These are phyloP conservation scores for Danio choprae DNA, from an alignment of 2,797 vertebrate species.

Conservation along the genomic window DNA sequence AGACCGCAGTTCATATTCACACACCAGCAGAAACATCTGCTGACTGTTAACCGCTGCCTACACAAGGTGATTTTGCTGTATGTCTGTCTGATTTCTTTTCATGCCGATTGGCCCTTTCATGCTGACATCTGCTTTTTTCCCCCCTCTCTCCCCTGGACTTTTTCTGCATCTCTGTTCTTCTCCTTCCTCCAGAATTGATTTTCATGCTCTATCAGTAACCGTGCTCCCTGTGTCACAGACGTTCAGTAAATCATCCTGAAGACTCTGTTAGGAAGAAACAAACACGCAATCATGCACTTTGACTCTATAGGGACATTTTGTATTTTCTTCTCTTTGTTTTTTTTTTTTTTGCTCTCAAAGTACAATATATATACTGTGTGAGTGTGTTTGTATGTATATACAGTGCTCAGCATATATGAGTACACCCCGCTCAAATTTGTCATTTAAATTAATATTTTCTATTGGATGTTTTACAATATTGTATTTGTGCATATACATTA, in stretches of 20 bases:
- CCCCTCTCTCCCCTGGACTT: slow-evolving; percentile 58
- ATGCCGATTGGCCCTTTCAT: slow-evolving; percentile 30
- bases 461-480: too few relatives aligned
- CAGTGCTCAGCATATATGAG: too few relatives aligned
- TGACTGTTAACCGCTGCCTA: slow-evolving; percentile 27
- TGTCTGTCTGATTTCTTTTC: slow-evolving; percentile 42
- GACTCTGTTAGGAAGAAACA: slow-evolving; percentile 64
- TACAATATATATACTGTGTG: too few relatives aligned
- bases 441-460: too few relatives aligned
- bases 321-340: not conserved
- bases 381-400: too few relatives aligned
- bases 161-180: slow-evolving; percentile 54
- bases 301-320: not conserved
- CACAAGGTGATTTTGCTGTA: slow-evolving; percentile 30
- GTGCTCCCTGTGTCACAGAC: slow-evolving; percentile 70
- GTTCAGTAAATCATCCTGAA: slow-evolving; percentile 69
- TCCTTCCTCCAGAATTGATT: slow-evolving; percentile 68
- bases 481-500: too few relatives aligned
- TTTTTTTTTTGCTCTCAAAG: not conserved
- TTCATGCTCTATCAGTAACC: slow-evolving; percentile 74
- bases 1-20: slow-evolving; percentile 13
- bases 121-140: slow-evolving; percentile 55
- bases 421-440: too few relatives aligned
- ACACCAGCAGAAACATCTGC: slow-evolving; percentile 43
- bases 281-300: slow-evolving; percentile 36